phyloP scores from a whole-genome alignment of 2,113 vertebrate species.

The Dromaius novaehollandiae region DNA sequence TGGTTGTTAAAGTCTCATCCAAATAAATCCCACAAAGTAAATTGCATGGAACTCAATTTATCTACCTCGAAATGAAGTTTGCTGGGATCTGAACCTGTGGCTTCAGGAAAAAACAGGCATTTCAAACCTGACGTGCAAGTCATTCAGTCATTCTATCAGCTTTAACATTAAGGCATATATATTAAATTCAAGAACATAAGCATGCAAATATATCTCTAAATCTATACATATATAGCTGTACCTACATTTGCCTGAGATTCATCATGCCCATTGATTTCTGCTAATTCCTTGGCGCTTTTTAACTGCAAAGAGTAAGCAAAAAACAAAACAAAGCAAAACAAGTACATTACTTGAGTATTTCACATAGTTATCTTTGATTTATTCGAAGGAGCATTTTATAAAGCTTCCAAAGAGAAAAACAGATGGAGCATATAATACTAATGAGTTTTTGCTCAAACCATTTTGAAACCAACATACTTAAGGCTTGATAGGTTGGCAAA shows the following conservation, averaged over 20 bases:
- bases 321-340: conserved; percentile 51
- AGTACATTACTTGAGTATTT: conserved; percentile 40
- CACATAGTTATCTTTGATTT: conserved; percentile 72
- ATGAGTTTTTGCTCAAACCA: conserved; percentile 64
- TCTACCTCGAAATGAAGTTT: conserved; percentile 60
- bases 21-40: conserved; percentile 65
- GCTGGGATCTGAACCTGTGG: conserved; percentile 37
- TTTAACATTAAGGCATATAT: neutral
- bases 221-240: conserved; percentile 17
- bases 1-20: conserved; percentile 51
- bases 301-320: conserved; percentile 73
- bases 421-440: conserved; percentile 74
- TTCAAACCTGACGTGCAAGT: neutral
- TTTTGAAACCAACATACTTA: conserved; percentile 68
- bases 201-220: neutral
- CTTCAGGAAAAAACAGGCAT: neutral
- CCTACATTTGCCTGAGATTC: conserved; percentile 82
- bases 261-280: conserved; percentile 80
- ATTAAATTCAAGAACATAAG: neutral
- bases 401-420: conserved; percentile 70
- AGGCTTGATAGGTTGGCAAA: conserved; percentile 62
- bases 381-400: conserved; percentile 68
- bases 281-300: conserved; percentile 82
- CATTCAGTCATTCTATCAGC: neutral
- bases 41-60: conserved; percentile 61